phyloP scores from a whole-genome alignment of 2,888 invertebrate species.

The Tachina fera region DNA sequence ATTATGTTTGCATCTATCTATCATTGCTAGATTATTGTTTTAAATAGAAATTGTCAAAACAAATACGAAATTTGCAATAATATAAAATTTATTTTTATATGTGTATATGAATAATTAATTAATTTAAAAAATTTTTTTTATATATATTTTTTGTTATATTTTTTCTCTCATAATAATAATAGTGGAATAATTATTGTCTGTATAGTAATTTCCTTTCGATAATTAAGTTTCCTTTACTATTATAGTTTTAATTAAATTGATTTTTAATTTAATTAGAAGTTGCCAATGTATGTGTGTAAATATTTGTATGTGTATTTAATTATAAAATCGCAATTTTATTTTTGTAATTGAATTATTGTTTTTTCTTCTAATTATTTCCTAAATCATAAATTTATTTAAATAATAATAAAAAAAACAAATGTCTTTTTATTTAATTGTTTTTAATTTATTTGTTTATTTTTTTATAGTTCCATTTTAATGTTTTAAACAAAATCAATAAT shows the following conservation, averaged over 20 bases:
- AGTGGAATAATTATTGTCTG: constrained; percentile 24
- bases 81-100: background rate
- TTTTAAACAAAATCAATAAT: too few relatives aligned
- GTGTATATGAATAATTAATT: constrained; percentile 2
- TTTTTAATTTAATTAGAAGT: constrained; percentile 48
- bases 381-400: constrained; percentile 44
- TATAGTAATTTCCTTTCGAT: constrained; percentile 34
- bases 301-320: constrained; percentile 55
- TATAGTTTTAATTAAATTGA: constrained; percentile 51
- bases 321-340: constrained; percentile 50
- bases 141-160: constrained; percentile 14
- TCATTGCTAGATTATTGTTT: background rate
- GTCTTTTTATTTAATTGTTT: constrained; percentile 47
- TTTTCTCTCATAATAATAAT: constrained; percentile 24
- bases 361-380: constrained; percentile 35
- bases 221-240: constrained; percentile 39
- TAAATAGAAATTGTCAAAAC: background rate
- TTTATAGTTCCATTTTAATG: background rate
- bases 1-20: constrained; percentile 1
- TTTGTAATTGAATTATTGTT: constrained; percentile 50
- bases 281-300: constrained; percentile 64
- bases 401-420: constrained; percentile 32
- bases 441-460: constrained; percentile 19
- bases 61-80: background rate
- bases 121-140: constrained; percentile 5